Conservation (phyloP, 2,113 vertebrate genomes). For the Uria lomvia region DNA sequence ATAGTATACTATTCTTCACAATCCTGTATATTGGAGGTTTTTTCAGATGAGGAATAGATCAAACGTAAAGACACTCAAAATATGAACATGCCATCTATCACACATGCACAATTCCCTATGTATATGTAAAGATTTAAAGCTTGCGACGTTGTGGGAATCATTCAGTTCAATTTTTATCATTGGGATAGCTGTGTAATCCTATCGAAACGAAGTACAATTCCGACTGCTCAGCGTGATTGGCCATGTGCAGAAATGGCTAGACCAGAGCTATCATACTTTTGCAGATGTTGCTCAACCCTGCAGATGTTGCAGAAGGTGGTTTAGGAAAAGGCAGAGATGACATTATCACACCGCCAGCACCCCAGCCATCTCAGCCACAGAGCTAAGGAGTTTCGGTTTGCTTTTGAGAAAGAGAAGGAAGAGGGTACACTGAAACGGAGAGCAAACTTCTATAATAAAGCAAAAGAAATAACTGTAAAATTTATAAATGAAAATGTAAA, state of each 20-base stretch:
- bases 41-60: neutral
- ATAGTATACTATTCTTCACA: neutral
- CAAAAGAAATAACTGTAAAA: slow-evolving; percentile 21
- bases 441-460: slow-evolving; percentile 20
- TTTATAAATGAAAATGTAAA: slow-evolving; percentile 39
- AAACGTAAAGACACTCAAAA: neutral
- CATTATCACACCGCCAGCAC: neutral
- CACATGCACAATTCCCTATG: neutral
- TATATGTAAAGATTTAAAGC: neutral
- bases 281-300: neutral
- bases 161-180: neutral
- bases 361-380: neutral
- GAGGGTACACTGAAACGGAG: neutral
- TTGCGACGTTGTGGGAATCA: neutral
- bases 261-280: neutral
- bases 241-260: neutral
- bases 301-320: neutral
- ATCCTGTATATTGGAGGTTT: neutral
- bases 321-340: neutral
- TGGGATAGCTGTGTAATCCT: neutral
- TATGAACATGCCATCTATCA: neutral
- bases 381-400: neutral
- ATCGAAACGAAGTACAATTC: neutral
- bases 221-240: neutral
- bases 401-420: neutral